Percentiles rank a stretch among this genome's conserved stretches.
Evolutionary conservation across 2,888 invertebrate genomes (phyloP).

Genomic region (Apamea epomidion): DNA sequence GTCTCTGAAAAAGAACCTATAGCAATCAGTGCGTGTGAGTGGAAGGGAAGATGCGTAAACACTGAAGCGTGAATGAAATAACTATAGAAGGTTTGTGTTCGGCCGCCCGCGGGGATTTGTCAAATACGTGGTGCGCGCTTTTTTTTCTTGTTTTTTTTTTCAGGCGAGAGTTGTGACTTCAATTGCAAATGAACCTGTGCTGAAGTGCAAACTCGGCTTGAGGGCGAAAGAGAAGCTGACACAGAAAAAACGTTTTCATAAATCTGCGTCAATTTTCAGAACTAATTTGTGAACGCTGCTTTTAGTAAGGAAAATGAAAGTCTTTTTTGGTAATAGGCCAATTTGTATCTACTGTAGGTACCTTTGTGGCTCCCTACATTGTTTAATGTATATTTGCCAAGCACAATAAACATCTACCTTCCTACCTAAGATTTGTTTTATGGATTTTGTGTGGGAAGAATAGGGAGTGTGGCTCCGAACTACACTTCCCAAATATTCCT

Average conservation of each 20-base stretch:
- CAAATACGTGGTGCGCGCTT: conserved; percentile 74
- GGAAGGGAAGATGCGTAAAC: conserved; percentile 66
- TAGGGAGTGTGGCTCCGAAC: not conserved
- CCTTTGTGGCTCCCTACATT: not conserved
- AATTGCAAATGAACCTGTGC: conserved; percentile 76
- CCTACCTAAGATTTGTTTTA: not conserved
- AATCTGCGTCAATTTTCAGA: conserved; percentile 64
- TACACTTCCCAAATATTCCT: not conserved
- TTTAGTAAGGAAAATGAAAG: conserved; percentile 39
- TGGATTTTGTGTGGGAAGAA: not conserved
- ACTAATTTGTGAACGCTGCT: conserved; percentile 47
- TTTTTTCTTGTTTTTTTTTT: conserved; percentile 70
- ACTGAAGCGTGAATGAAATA: conserved; percentile 69
- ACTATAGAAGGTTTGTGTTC: conserved; percentile 36
- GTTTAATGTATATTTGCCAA: not conserved
- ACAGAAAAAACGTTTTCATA: conserved; percentile 64
- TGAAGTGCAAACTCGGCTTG: conserved; percentile 73
- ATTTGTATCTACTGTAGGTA: not conserved
- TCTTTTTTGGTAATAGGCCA: not conserved
- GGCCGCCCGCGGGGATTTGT: conserved; percentile 78
- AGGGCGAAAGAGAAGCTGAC: conserved; percentile 68
- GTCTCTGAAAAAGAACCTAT: conserved; percentile 72
- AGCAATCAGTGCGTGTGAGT: conserved; percentile 69
- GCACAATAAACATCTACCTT: not conserved
- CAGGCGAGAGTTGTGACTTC: conserved; percentile 71